phyloP scores from a whole-genome alignment of 1,140 invertebrate species.

The Papilio glaucus region DNA sequence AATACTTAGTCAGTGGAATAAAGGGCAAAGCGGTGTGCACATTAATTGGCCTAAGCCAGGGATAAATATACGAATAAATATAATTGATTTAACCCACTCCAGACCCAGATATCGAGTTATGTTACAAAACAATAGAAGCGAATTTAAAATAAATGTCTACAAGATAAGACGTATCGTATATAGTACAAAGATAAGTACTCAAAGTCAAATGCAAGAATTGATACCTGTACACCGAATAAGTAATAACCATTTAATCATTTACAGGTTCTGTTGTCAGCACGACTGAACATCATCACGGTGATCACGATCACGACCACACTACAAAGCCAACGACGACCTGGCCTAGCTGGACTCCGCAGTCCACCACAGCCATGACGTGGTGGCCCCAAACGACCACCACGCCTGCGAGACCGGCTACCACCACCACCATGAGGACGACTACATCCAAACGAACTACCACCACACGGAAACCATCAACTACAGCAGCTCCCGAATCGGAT shows the following conservation, averaged over 20 bases:
- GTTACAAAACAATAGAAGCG: too few relatives aligned
- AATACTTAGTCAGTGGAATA: too few relatives aligned
- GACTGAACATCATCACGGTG: constrained; percentile 60
- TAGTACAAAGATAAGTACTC: too few relatives aligned
- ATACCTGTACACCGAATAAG: not conserved
- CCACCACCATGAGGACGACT: constrained; percentile 49
- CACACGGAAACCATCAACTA: constrained; percentile 49
- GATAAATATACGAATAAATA: too few relatives aligned
- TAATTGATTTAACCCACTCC: too few relatives aligned
- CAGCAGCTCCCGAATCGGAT: constrained; percentile 62
- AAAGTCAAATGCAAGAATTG: too few relatives aligned
- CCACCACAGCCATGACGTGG: constrained; percentile 55
- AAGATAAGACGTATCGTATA: too few relatives aligned
- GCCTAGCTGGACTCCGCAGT: constrained; percentile 78
- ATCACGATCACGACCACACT: constrained; percentile 57
- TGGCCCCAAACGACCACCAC: constrained; percentile 65
- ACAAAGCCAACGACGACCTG: constrained; percentile 73
- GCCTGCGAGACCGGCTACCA: constrained; percentile 60
- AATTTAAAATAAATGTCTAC: too few relatives aligned
- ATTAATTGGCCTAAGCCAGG: too few relatives aligned
- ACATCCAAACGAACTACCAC: constrained; percentile 52
- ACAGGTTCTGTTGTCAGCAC: constrained; percentile 47
- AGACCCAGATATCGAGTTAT: too few relatives aligned
- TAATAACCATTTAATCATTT: not conserved
- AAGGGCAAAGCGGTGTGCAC: too few relatives aligned